phyloP scores from a whole-genome alignment of 1,140 invertebrate genomes.

The Berghia stephanieae region DNA sequence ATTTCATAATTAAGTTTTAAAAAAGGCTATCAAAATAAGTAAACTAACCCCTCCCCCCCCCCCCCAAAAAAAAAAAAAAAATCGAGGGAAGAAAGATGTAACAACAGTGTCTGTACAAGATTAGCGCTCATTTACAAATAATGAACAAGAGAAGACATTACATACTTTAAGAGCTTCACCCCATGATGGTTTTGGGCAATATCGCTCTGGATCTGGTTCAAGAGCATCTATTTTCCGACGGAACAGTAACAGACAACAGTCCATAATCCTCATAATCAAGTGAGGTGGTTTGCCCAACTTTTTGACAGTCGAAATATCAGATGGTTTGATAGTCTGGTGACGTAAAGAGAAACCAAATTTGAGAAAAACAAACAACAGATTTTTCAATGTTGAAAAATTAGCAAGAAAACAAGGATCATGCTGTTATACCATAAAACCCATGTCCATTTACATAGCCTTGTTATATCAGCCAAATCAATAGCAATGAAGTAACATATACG shows the following conservation, averaged over 20 bases:
- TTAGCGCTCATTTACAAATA: background rate
- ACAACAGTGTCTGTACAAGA: background rate
- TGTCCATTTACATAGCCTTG: background rate
- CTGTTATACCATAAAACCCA: background rate
- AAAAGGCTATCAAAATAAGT: no score
- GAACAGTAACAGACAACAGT: conserved; percentile 92
- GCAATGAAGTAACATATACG: no score
- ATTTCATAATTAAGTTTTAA: no score
- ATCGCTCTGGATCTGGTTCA: conserved; percentile 79
- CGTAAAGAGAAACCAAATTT: background rate
- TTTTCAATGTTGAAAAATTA: no score
- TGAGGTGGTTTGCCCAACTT: conserved; percentile 94
- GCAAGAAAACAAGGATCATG: background rate
- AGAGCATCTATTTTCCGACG: conserved; percentile 85
- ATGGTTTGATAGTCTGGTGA: conserved; percentile 86
- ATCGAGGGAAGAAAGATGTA: background rate
- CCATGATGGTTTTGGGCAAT: conserved; percentile 92
- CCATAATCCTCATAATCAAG: conserved; percentile 97
- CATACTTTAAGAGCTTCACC: conserved; percentile 88
- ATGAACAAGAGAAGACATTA: background rate
- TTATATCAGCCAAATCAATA: no score
- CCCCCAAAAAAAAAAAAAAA: background rate
- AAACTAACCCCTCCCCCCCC: no score
- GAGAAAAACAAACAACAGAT: background rate
- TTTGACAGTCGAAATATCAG: conserved; percentile 87